Evolutionary conservation across 2,797 vertebrate species (phyloP).

Genomic region (Dendrocincla tyrannina): DNA sequence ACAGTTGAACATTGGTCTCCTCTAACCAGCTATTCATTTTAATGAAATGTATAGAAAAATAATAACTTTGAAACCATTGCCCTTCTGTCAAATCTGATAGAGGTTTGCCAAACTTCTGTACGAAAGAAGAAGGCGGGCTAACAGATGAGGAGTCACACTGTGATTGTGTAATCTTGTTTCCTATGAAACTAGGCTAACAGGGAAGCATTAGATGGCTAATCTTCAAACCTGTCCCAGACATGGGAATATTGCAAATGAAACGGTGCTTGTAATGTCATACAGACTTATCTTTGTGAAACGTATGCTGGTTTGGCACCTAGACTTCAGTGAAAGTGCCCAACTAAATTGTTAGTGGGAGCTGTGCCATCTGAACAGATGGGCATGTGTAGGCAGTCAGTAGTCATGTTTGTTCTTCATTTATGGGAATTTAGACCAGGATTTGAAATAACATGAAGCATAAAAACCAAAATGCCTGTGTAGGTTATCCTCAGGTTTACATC

Average conservation of each 20-base stretch:
- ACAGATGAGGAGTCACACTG: not conserved
- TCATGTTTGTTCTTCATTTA: constrained; percentile 65
- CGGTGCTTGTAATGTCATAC: not conserved
- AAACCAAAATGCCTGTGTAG: not conserved
- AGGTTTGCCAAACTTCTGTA: constrained; percentile 1
- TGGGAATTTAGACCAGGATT: constrained; percentile 62
- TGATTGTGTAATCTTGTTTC: not conserved
- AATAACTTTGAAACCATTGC: not conserved
- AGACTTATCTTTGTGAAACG: constrained; percentile 50
- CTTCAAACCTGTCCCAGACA: constrained; percentile 25
- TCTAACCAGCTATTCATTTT: not conserved
- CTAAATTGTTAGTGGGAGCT: constrained; percentile 61
- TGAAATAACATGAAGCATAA: constrained; percentile 42
- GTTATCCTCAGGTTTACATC: not conserved
- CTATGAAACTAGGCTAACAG: not conserved
- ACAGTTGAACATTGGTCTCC: not conserved
- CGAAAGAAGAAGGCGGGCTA: not conserved
- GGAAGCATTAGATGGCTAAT: not conserved
- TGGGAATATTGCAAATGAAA: constrained; percentile 8
- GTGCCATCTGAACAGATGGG: constrained; percentile 71
- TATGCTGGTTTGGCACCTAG: constrained; percentile 65
- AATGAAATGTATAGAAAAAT: not conserved
- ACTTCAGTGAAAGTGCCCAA: constrained; percentile 54
- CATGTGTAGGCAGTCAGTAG: constrained; percentile 61
- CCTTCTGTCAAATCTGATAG: not conserved